Evolutionary conservation across 2,797 vertebrate species (phyloP), one percentile per base, ranked within the genome.

Genomic region (Euthynnus affinis): DNA sequence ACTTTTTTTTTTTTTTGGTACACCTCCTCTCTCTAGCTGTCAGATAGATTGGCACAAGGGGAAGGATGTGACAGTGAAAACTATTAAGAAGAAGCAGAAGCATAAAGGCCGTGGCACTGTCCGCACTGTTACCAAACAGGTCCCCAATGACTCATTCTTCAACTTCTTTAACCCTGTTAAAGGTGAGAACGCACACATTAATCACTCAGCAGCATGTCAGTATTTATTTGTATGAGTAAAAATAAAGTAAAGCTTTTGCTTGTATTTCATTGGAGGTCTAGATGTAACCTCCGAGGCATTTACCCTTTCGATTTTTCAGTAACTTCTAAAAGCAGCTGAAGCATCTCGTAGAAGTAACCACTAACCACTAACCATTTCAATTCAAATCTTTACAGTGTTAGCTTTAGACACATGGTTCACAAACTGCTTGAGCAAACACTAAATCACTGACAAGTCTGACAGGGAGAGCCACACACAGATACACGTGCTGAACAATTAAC

Each of bases 61-160:
- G 46, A 99, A 98, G 83, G 98, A 99, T 10, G 96, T 99, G 66
- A 99, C 98, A 0, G 96, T 99, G 81, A 99, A 98, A 95, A 97
- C 94, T 55, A 96, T 99, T 88, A 99, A 97, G 95, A 99, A 99
- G 86, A 99, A 99, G 72, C 98, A 99, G 94, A 99, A 99, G 76
- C 98, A 99, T 88, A 99, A 98, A 97, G 98, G 98, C 13, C 96
- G 98, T 55, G 98, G 98, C 87, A 98, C 97, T 0, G 96, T 98
- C 20, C 95, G 98, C 63, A 99, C 97, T 0, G 96, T 99, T 88
- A 98, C 97, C 63, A 99, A 99, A 84, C 97, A 98, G 91, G 96
- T 99, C 77, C 97, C 98, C 71, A 98, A 96, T 0, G 98, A 98
- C 81, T 99, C 98, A 2, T 99, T 99, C 93, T 99, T 99, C 93